phyloP scores from a whole-genome alignment of 2,888 invertebrate genomes.

The Drosophila aldrichi region DNA sequence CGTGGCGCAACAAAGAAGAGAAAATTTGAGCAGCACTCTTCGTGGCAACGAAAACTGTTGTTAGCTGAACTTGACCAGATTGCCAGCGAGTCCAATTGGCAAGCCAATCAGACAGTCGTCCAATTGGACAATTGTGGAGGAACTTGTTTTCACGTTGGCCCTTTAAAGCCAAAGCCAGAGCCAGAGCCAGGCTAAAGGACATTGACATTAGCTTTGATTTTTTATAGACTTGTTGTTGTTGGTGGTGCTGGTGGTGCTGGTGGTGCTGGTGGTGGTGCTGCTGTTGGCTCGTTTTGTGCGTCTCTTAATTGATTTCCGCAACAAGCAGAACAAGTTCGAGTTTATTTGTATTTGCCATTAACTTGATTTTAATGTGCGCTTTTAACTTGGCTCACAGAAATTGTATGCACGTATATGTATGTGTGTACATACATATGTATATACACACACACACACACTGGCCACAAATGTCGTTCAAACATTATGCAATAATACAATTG shows the following conservation, averaged over 20 bases:
- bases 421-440: too few relatives aligned
- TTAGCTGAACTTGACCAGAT: slow-evolving; percentile 2
- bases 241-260: slow-evolving; percentile 3
- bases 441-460: background rate
- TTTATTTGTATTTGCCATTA: slow-evolving; percentile 24
- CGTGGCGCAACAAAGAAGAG: background rate
- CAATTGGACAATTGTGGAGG: background rate
- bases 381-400: background rate
- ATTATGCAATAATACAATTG: slow-evolving; percentile 28
- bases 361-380: slow-evolving; percentile 10
- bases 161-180: slow-evolving; percentile 5
- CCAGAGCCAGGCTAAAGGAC: slow-evolving; percentile 47
- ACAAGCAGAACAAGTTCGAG: slow-evolving; percentile 55
- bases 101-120: background rate
- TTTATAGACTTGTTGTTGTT: slow-evolving; percentile 37
- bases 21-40: background rate
- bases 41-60: background rate
- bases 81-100: background rate
- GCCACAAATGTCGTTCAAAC: slow-evolving; percentile 22
- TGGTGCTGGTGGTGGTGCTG: background rate
- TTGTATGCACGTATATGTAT: background rate
- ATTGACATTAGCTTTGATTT: slow-evolving; percentile 55
- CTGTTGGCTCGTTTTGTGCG: slow-evolving; percentile 6
- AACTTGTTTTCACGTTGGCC: slow-evolving; percentile 31
- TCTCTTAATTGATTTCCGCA: slow-evolving; percentile 57